A percentile compares a stretch with the other conserved stretches of the same genome.
Conservation (phyloP, 2,888 invertebrate genomes). For the Dioctria rufipes region DNA sequence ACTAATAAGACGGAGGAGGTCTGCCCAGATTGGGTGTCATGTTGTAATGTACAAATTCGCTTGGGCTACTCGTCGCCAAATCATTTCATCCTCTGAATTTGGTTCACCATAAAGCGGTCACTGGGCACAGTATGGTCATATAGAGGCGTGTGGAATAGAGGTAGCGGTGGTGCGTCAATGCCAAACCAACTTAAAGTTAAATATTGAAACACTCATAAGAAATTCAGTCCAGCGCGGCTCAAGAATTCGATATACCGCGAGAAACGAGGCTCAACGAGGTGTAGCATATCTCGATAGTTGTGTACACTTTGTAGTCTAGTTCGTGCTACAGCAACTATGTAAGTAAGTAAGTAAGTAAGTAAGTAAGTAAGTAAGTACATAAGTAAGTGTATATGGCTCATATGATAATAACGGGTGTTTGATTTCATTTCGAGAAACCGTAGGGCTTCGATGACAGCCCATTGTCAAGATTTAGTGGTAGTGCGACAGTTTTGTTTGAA, state of each 20-base stretch:
- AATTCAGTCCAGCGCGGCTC: conserved; percentile 35
- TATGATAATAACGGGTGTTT: conserved; percentile 47
- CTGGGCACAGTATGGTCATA: not conserved
- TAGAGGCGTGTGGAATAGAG: too few species aligned
- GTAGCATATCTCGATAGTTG: conserved; percentile 22
- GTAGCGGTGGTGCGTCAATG: not conserved
- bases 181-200: not conserved
- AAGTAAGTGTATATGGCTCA: conserved; percentile 7
- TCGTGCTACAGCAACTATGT: not conserved
- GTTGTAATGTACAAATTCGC: conserved; percentile 18
- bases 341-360: too few species aligned
- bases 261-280: conserved; percentile 26
- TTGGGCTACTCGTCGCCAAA: not conserved
- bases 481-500: not conserved
- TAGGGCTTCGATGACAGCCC: conserved; percentile 30
- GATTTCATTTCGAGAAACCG: conserved; percentile 39
- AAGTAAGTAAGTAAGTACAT: too few species aligned
- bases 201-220: conserved; percentile 12
- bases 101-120: conserved; percentile 45
- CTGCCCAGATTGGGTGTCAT: not conserved
- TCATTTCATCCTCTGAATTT: conserved; percentile 42
- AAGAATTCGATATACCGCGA: conserved; percentile 38
- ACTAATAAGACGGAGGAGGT: too few species aligned
- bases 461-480: not conserved
- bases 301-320: conserved; percentile 21